Evolutionary conservation across 2,888 invertebrate genomes (phyloP).

Genomic region (Crocallis elinguaria): DNA sequence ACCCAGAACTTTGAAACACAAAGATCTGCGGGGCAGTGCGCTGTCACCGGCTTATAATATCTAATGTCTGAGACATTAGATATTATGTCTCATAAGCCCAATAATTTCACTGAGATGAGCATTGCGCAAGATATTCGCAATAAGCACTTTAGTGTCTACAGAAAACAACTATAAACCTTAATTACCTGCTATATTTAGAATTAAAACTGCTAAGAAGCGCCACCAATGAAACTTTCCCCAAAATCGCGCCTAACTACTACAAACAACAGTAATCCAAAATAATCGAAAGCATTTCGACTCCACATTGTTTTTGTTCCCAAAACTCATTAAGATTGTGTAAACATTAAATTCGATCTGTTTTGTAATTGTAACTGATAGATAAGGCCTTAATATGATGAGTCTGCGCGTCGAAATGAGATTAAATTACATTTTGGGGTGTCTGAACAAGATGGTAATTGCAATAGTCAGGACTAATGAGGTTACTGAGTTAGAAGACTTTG

Average conservation of each 20-base stretch:
- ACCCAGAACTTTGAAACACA: too few relatives aligned
- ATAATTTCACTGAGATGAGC: too few relatives aligned
- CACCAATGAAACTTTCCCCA: too few relatives aligned
- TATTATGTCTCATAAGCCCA: too few relatives aligned
- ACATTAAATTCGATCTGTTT: constrained; percentile 35
- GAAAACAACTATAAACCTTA: too few relatives aligned
- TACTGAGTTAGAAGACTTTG: not conserved
- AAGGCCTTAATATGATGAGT: constrained; percentile 21
- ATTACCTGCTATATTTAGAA: too few relatives aligned
- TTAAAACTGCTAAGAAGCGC: too few relatives aligned
- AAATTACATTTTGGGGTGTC: constrained; percentile 19
- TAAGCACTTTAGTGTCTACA: too few relatives aligned
- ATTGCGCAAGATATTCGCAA: too few relatives aligned
- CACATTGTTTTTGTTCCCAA: constrained; percentile 29
- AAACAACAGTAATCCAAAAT: constrained; percentile 11
- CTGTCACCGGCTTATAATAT: too few relatives aligned
- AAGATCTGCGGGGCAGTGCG: too few relatives aligned
- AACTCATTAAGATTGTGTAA: constrained; percentile 37
- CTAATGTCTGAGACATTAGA: too few relatives aligned
- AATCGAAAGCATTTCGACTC: constrained; percentile 22
- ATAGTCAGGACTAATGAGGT: not conserved
- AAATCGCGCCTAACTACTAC: not conserved
- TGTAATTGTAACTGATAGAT: constrained; percentile 33
- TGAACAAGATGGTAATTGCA: constrained; percentile 9
- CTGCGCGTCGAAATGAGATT: constrained; percentile 9